These are phyloP conservation scores for Rhagologus leucostigma DNA, from an alignment of 2,113 vertebrate genomes.

Conservation along the genomic window DNA sequence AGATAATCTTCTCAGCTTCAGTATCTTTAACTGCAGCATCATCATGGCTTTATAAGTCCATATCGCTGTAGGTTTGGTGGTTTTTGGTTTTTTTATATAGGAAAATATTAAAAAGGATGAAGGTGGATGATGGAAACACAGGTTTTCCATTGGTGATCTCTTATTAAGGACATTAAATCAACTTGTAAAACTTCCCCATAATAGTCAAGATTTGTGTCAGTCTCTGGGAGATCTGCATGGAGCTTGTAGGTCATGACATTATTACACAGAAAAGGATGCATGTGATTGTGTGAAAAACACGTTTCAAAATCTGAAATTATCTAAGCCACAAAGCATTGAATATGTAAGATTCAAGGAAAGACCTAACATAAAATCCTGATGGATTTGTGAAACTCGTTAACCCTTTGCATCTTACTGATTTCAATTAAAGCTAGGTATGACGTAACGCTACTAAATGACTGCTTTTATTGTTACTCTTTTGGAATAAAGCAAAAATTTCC, in stretches of 20 bases:
- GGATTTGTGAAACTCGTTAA: background rate
- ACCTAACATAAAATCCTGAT: background rate
- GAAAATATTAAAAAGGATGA: background rate
- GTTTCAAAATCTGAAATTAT: background rate
- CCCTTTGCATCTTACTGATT: background rate
- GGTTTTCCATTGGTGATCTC: background rate
- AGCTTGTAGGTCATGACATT: background rate
- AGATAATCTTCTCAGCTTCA: background rate
- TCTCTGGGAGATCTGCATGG: background rate
- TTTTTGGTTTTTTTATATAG: fast-evolving
- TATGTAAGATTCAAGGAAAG: background rate
- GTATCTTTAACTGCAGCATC: background rate
- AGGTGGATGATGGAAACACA: background rate
- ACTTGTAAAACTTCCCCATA: fast-evolving
- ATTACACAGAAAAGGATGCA: background rate
- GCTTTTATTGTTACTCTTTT: background rate
- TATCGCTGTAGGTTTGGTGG: background rate
- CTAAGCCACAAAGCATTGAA: background rate
- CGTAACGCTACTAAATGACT: background rate
- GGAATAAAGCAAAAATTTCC: background rate
- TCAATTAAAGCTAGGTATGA: background rate
- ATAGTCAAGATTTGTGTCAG: background rate
- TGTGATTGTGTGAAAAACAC: fast-evolving
- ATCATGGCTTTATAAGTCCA: background rate
- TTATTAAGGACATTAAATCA: background rate